Evolutionary conservation across 1,140 invertebrate species (phyloP).

Genomic region (Brachionus plicatilis): DNA sequence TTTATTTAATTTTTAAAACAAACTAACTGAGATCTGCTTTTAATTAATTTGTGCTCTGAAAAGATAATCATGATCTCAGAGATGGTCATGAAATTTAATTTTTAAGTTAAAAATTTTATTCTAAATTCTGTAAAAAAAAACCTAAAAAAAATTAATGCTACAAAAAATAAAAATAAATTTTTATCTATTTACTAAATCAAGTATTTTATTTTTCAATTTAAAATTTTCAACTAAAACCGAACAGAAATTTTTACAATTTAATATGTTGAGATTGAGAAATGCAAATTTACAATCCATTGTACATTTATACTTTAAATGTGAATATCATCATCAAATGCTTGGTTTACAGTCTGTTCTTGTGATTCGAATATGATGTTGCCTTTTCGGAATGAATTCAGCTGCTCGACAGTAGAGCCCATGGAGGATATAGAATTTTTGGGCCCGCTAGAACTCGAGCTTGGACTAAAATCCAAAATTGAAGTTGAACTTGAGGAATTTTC

Average conservation of each 20-base stretch:
- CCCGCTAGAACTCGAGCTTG: background rate
- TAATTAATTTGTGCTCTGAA: too few species aligned
- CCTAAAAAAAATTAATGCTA: background rate
- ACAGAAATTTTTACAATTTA: too few species aligned
- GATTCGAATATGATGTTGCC: background rate
- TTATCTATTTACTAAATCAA: background rate
- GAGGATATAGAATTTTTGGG: background rate
- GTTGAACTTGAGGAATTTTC: slow-evolving; percentile 26
- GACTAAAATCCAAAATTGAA: slow-evolving; percentile 7
- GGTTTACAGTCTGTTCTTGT: background rate
- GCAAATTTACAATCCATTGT: background rate
- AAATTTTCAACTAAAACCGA: too few species aligned
- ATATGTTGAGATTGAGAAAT: too few species aligned
- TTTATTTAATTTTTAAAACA: too few species aligned
- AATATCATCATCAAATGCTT: background rate
- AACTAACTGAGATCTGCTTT: too few species aligned
- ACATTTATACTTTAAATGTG: background rate
- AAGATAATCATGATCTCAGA: too few species aligned
- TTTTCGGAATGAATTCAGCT: background rate
- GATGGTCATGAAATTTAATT: too few species aligned
- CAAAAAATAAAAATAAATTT: background rate
- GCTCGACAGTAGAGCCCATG: background rate
- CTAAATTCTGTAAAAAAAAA: background rate
- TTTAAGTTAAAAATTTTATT: too few species aligned
- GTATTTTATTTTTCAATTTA: background rate